Evolutionary conservation across 2,888 invertebrate genomes (phyloP), one percentile per base, ranked within the genome.

Genomic region (Microplitis manilae): DNA sequence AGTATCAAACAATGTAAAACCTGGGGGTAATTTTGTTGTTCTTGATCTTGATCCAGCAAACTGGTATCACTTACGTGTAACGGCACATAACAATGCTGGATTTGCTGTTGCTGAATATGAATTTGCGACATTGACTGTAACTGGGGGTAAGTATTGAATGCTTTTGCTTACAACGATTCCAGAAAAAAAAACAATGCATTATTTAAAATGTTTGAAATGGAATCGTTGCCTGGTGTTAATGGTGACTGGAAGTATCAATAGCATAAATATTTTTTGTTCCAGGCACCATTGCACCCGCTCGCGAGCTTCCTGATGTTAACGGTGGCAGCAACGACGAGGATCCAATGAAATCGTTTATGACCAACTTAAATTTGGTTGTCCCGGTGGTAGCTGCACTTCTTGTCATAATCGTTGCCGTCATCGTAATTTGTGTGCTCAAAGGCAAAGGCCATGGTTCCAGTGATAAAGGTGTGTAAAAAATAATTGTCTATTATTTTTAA

Each of bases 31-130:
- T 90, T 97, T 97, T 87, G 96, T 96, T 15, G 96, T 97, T 7
- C 92, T 96, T 90, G 97, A 98, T 89, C 91, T 98, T 84, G 97
- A 96, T 86, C 97, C 98, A 0, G 98, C 97, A 20, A 96, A 95
- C 13, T 97, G 98, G 97, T 98, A 98, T 88, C 95, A 96, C 85
- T 92, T 98, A 81, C 93, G 96, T 80, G 96, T 98, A 62, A 97
- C 97, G 1, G 96, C 96, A 5, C 96, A 98, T 91, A 98, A 98
- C 90, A 98, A 97, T 85, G 98, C 98, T 79, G 98, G 98, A 72
- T 97, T 97, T 86, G 96, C 97, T 62, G 97, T 97, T 72, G 97
- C 97, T 77, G 96, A 97, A 91, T 97, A 98, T 87, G 97, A 97
- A 91, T 98, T 98, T 90, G 97, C 97, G 17, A 98, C 98, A 1